Percentiles rank a stretch among this genome's conserved stretches.
Evolutionary conservation across 2,113 vertebrate species (phyloP).

Genomic region (Pygoscelis antarcticus): DNA sequence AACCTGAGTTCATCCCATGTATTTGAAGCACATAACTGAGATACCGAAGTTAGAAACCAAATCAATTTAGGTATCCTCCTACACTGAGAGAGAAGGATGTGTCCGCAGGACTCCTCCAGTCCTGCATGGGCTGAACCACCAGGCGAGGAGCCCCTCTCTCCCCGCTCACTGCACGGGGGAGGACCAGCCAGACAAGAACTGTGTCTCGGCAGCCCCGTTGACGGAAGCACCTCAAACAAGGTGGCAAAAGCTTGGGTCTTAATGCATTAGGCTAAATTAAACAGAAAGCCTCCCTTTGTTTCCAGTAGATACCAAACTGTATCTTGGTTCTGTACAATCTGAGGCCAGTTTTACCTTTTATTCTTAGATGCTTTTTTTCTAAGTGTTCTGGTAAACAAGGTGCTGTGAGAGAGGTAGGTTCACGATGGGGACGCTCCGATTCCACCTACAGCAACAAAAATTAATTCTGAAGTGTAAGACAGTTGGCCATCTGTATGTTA

Average conservation of each 20-base stretch:
- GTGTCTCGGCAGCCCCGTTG: fast-evolving
- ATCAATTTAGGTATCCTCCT: not conserved
- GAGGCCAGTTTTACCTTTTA: not conserved
- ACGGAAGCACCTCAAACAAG: not conserved
- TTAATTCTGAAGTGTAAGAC: not conserved
- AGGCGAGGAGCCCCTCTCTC: not conserved
- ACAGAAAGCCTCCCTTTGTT: not conserved
- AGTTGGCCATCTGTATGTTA: not conserved
- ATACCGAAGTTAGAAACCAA: not conserved
- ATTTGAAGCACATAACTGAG: not conserved
- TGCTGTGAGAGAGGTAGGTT: not conserved
- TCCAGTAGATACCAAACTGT: not conserved
- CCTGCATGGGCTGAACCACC: not conserved
- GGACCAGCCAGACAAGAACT: not conserved
- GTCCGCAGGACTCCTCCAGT: not conserved
- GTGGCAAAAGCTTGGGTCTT: not conserved
- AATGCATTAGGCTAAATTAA: not conserved
- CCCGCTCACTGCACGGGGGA: not conserved
- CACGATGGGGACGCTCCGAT: not conserved
- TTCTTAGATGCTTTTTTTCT: not conserved
- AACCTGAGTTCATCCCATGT: not conserved
- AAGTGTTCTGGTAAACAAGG: not conserved
- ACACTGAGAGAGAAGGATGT: fast-evolving
- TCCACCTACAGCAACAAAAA: not conserved
- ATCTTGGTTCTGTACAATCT: not conserved